Evolutionary conservation across 2,797 vertebrate genomes (phyloP).

Genomic region (Eospalax fontanierii): DNA sequence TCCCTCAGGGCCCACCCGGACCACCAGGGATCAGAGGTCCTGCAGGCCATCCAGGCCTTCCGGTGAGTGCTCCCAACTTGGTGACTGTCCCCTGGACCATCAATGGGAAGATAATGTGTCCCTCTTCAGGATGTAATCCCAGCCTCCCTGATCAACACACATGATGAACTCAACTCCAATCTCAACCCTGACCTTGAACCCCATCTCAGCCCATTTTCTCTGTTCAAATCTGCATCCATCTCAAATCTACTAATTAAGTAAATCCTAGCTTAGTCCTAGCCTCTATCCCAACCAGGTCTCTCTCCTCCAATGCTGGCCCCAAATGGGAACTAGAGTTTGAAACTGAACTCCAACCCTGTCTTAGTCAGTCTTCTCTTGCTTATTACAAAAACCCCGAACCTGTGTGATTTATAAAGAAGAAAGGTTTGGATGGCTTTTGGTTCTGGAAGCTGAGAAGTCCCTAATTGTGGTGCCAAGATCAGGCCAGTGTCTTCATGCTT

Average conservation of each 20-base stretch:
- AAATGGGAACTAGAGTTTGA: background rate
- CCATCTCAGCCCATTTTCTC: background rate
- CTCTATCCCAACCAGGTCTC: background rate
- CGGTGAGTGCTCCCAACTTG: constrained; percentile 88
- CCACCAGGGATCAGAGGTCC: constrained; percentile 93
- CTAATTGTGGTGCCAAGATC: background rate
- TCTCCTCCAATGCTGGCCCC: background rate
- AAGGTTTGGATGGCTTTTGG: background rate
- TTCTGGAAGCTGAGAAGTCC: background rate
- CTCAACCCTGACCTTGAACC: background rate
- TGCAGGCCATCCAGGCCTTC: constrained; percentile 92
- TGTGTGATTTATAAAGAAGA: background rate
- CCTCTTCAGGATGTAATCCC: background rate
- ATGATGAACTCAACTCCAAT: background rate
- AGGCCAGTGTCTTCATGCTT: background rate
- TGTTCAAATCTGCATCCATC: background rate
- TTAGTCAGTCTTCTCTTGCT: background rate
- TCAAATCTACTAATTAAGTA: background rate
- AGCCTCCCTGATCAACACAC: background rate
- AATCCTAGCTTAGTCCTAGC: background rate
- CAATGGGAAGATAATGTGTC: background rate
- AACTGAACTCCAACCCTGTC: background rate
- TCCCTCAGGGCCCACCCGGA: constrained; percentile 94
- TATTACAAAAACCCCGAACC: background rate
- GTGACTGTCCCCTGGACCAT: background rate